phyloP scores from a whole-genome alignment of 2,797 vertebrate species.

The Pangasius krempfi region DNA sequence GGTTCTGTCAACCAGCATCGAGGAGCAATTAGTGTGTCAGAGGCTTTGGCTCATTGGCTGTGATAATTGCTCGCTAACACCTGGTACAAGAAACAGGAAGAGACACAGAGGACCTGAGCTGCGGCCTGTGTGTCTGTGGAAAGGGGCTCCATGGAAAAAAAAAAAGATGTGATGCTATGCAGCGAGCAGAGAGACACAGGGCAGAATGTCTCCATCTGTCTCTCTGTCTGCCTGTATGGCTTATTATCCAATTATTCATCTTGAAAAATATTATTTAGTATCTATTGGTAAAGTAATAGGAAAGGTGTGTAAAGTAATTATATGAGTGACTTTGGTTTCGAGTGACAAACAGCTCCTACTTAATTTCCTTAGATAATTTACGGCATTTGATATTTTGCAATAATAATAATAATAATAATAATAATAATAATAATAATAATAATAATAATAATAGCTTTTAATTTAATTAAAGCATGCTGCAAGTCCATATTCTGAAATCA shows the following conservation, averaged over 20 bases:
- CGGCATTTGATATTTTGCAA: neutral
- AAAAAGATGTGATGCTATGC: slow-evolving; percentile 21
- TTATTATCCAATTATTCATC: neutral
- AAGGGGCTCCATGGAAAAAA: neutral
- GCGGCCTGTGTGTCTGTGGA: slow-evolving; percentile 56
- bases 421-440: slow-evolving; percentile 11
- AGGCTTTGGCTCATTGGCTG: slow-evolving; percentile 73
- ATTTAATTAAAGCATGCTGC: neutral
- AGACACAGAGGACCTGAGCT: slow-evolving; percentile 56
- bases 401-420: neutral
- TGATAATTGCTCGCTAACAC: slow-evolving; percentile 74
- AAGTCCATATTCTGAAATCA: neutral
- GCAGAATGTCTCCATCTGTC: neutral
- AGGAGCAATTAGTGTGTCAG: slow-evolving; percentile 74
- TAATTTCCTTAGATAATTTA: neutral
- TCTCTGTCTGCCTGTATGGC: neutral
- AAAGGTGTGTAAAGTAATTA: neutral
- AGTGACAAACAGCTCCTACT: neutral
- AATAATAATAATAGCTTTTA: neutral
- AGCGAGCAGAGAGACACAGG: slow-evolving; percentile 15
- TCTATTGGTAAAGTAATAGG: neutral
- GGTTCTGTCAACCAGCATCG: slow-evolving; percentile 56
- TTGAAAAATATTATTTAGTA: neutral
- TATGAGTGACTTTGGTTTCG: neutral
- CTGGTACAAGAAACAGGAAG: slow-evolving; percentile 67